Evolutionary conservation across 2,113 vertebrate genomes (phyloP), one percentile per base, ranked within the genome.

Genomic region (Gobio gobio): DNA sequence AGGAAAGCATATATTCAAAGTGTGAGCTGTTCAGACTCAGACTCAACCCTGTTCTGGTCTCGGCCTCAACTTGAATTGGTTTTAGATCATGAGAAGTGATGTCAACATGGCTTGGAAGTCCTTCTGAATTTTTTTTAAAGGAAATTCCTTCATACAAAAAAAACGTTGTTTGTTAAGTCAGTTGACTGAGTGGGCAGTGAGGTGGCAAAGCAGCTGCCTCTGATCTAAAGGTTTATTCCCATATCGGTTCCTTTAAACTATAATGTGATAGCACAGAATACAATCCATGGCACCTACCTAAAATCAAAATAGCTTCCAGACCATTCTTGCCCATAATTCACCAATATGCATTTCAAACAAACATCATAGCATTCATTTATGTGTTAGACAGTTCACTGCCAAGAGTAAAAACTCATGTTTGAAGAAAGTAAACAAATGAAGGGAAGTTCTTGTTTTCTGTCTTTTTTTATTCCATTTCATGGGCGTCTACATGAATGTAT

Each of bases 371-470:
- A 87, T 10, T 26, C 43, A 83, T 89, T 89, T 72, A 89, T 78
- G 85, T 80, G 85, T 91, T 89, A 83, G 82, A 90, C 84, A 90
- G 89, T 92, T 90, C 84, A 87, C 86, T 3, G 72, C 85, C 88
- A 87, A 89, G 84, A 75, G 89, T 88, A 89, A 87, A 89, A 92
- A 90, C 89, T 88, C 83, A 91, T 49, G 86, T 83, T 84, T 83
- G 26, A 87, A 86, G 77, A 92, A 92, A 92, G 91, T 93, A 90
- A 94, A 93, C 92, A 93, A 84, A 86, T 74, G 89, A 89, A 86
- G 88, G 88, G 82, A 88, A 90, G 86, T 85, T 88, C 92, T 89
- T 88, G 89, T 87, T 91, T 87, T 90, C 73, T 92, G 92, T 94
- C 93, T 93, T 87, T 89, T 89, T 88, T 88, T 8, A 91, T 80